phyloP scores from a whole-genome alignment of 2,888 invertebrate genomes.

The Nematopogon swammerdamellus region DNA sequence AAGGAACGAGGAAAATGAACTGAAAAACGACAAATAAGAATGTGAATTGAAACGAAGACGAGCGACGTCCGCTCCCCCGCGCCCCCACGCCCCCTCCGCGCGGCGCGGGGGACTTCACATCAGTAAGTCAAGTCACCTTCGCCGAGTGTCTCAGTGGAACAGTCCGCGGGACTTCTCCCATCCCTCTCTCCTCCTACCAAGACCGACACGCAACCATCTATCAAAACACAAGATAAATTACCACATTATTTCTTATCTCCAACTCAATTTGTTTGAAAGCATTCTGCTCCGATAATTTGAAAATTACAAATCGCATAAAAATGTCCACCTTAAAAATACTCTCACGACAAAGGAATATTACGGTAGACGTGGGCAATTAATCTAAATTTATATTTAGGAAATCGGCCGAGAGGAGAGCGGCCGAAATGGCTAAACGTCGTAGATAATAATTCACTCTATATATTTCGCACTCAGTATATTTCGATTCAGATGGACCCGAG shows the following conservation, averaged over 20 bases:
- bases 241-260: conserved; percentile 58
- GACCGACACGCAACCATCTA: conserved; percentile 48
- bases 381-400: neutral
- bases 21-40: no score
- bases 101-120: no score
- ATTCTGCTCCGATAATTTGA: conserved; percentile 56
- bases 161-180: no score
- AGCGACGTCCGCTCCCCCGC: no score
- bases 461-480: no score
- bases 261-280: conserved; percentile 58
- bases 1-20: no score
- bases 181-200: neutral
- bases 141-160: neutral
- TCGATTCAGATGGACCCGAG: no score
- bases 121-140: no score
- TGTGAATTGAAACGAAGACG: no score
- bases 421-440: neutral
- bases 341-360: neutral
- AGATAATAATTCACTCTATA: neutral
- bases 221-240: conserved; percentile 54
- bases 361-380: neutral
- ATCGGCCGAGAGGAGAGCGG: neutral
- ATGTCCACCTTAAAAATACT: neutral
- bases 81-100: no score
- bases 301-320: conserved; percentile 50